phyloP scores from a whole-genome alignment of 2,797 vertebrate species.

The Halcyon leucocephala region DNA sequence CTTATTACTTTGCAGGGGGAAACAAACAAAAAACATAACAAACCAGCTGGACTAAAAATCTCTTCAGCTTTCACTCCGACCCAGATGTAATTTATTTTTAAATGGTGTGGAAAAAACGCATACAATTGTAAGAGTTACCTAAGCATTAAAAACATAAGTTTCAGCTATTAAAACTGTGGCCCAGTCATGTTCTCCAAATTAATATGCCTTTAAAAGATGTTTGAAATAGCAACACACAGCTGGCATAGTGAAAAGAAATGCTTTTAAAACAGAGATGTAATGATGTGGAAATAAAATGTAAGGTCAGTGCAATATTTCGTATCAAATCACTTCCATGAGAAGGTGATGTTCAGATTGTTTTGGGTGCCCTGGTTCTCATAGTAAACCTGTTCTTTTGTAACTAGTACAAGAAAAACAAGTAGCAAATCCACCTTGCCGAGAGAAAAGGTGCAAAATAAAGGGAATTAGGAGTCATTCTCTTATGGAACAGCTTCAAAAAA shows the following conservation, averaged over 20 bases:
- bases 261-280: neutral
- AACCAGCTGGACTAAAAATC: neutral
- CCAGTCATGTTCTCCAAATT: neutral
- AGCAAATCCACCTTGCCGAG: neutral
- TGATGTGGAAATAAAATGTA: neutral
- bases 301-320: neutral
- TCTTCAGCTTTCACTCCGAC: slow-evolving; percentile 8
- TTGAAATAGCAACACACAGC: neutral
- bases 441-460: neutral
- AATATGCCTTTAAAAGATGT: neutral
- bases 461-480: neutral
- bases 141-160: neutral
- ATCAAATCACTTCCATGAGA: neutral
- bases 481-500: neutral
- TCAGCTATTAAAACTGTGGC: neutral
- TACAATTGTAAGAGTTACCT: neutral
- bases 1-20: neutral
- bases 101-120: neutral
- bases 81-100: slow-evolving; percentile 1
- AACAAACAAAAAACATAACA: slow-evolving; percentile 12
- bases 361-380: neutral
- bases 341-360: neutral
- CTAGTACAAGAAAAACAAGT: neutral
- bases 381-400: neutral
- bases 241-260: neutral